Base-by-base conservation (phyloP, 2,113 vertebrate genomes). In the Grallaria varia region DNA sequence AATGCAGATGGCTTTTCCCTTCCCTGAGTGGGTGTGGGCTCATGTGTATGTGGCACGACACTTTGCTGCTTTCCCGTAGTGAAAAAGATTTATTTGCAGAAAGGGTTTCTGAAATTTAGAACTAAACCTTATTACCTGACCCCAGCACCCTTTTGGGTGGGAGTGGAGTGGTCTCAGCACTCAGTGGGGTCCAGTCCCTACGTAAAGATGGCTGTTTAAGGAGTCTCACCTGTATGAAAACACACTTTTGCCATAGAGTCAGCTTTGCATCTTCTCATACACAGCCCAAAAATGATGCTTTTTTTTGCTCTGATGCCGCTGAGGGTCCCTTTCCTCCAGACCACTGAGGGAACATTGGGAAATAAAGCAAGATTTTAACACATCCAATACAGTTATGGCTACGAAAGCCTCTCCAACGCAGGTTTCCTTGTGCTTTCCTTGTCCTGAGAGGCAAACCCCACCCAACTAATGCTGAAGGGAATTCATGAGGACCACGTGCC, bases 401-500 rank as follows among this genome's bases (percentile, higher is more conserved):
- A 21, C 3, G 2, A 68, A 58, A 67, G 15, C 6, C 9, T 30
- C 71, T 24, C n/a, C 37, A 62, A 1, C 2, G 2, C 74, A 69
- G 37, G 9, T 37, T 81, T 77, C 69, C 59, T 60, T 39, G 18
- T 35, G 64, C 37, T 66, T 78, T 53, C 40, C 45, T 59, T 44
- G 42, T 42, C 74, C 75, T 33, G 23, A 82, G 60, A 35, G 35
- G 44, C 30, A 50, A 68, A 64, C 14, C 23, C 37, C 74, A 31
- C 21, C 18, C 52, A 40, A 8, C 18, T 31, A 49, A 42, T 10
- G 22, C 50, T 28, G 68, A 73, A 92, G 53, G 31, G 49, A 84
- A 39, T 56, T 67, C 28, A 60, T 0, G 0, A 0, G 8, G 62
- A 42, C 53, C 0, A 0, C 5, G 1, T 39, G 33, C 45, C 23